Evolutionary conservation across 2,888 invertebrate genomes (phyloP).

Genomic region (Clanis bilineata): DNA sequence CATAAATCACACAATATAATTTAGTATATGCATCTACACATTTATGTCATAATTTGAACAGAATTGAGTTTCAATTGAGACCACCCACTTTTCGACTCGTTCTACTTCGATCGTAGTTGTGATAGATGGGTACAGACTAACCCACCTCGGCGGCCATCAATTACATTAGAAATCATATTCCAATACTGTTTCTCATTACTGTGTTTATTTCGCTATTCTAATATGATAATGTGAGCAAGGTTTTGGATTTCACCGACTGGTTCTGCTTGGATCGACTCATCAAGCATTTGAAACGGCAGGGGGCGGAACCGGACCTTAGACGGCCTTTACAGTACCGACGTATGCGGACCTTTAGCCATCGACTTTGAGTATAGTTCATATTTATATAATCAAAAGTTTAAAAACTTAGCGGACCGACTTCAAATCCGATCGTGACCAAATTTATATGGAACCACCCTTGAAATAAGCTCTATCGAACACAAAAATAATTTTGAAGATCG

Average conservation of each 20-base stretch:
- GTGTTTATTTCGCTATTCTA: neutral
- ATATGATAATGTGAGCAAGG: neutral
- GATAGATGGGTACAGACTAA: slow-evolving; percentile 10
- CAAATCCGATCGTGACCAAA: too few species aligned
- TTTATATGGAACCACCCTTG: too few species aligned
- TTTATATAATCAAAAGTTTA: too few species aligned
- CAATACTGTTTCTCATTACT: slow-evolving; percentile 1
- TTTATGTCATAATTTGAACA: neutral
- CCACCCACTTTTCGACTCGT: slow-evolving; percentile 4
- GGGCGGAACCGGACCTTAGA: neutral
- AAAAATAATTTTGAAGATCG: too few species aligned
- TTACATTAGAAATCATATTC: slow-evolving; percentile 9
- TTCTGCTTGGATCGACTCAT: neutral
- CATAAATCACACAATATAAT: neutral
- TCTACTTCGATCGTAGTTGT: neutral
- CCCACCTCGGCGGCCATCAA: neutral
- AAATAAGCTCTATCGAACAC: too few species aligned
- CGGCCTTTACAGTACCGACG: neutral
- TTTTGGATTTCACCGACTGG: neutral
- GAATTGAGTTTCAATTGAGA: neutral
- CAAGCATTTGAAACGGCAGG: neutral
- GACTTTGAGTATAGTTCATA: neutral
- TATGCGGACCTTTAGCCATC: neutral
- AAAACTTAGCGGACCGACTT: too few species aligned
- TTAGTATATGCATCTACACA: neutral